Evolutionary conservation across 2,113 vertebrate species (phyloP), one percentile per base, ranked within the genome.

Genomic region (crab-eating macaque (Macaca fascicularis)): DNA sequence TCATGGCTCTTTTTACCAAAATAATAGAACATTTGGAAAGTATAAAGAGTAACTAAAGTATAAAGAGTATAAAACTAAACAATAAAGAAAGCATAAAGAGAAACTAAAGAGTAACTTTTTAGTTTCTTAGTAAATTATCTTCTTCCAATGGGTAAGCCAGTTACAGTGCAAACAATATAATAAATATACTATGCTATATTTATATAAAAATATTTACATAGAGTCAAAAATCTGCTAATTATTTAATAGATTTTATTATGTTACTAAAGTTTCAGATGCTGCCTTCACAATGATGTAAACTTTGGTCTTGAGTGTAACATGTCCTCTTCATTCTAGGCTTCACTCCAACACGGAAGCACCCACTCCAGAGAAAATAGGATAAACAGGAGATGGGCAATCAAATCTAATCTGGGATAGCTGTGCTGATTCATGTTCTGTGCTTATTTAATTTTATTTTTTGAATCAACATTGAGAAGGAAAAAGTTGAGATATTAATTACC

Each of bases 401-500:
- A 95, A 87, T 98, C 93, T 98, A 93, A 98, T 98, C 90, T 98
- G 80, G 80, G 97, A 96, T 97, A 97, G 96, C 97, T 97, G 95
- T 93, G 93, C 98, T 98, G 98, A 98, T 98, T 98, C 99, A 98
- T 98, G 97, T 98, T 97, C 89, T 98, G 97, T 98, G 97, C 97
- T 98, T 98, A 98, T 98, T 98, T 98, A 98, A 98, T 99, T 99
- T 99, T 98, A 97, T 97, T 98, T 98, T 98, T 98, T 98, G 99
- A 99, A 99, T 99, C 99, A 98, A 99, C 99, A 99, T 98, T 98
- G 98, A 99, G 99, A 99, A 98, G 98, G 98, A 98, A 99, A 30
- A 99, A 99, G 98, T 99, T 99, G 98, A 99, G 99, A 99, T 99
- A 99, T 99, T 99, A 99, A 99, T 99, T 99, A 99, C 99, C 99